Base-by-base conservation (phyloP, 2,888 invertebrate species). In the Melieria crassipennis region DNA sequence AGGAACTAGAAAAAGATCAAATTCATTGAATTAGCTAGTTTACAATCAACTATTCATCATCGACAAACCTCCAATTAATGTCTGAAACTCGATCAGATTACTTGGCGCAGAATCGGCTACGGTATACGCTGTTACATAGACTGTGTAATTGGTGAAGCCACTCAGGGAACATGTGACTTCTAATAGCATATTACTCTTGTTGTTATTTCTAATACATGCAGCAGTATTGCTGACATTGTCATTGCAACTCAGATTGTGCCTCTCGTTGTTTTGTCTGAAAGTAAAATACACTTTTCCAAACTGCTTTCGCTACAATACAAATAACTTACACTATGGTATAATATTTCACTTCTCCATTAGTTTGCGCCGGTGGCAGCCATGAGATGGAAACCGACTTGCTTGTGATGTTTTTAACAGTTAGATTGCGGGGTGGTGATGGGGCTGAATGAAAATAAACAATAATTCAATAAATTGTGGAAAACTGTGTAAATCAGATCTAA, bases 41-140 rank as follows among this genome's bases (percentile, higher is more conserved):
- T 56, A n/a, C 48, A 30, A 3, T 62, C 48, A 42, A 9, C 9
- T 1, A 57, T 57, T 69, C 45, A n/a, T 46, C 11, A 30, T 42
- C 7, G n/a, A 81, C 82, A 78, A 77, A 86, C 86, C 79, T 79
- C 93, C 93, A 74, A 93, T 91, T 73, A 88, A 87, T 1, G 93
- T 93, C 55, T 87, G 85, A 0, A 90, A 85, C 74, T 85, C 84
- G 56, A 91, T 86, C 0, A 88, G 86, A 76, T 88, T 86, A 65
- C 90, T 89, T 11, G 86, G 83, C 42, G 87, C 82, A 1, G 95
- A 94, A 81, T 92, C 93, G 52, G 88, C 85, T 0, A 88, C 87
- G 0, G 94, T 95, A 80, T 92, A 93, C 0, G 95, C 95, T 58
- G 88, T 87, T 3, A 95, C 89, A 69, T 88, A 88, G 30, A 95